Base-by-base conservation (phyloP, 2,113 vertebrate species). In the Rhinolophus sinicus region DNA sequence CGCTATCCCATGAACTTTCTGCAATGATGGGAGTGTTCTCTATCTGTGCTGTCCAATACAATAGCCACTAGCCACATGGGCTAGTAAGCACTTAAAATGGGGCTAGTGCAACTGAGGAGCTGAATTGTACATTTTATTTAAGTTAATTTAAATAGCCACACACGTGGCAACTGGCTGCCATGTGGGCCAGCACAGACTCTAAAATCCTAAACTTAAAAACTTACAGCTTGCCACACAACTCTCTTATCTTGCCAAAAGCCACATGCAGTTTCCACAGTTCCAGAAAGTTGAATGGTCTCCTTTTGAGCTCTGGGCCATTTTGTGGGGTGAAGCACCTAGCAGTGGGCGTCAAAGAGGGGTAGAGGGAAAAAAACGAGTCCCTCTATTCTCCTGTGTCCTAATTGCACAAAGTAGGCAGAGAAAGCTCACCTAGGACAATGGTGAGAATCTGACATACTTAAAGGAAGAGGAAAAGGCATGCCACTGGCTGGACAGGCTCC, bases 191-290 rank as follows among this genome's bases (percentile, higher is more conserved):
- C 3, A 30, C 65, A 92, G 70, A 72, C 7, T 80, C 26, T 73
- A 89, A 96, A 94, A 40, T 69, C 65, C 12, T 92, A 52, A 94
- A 94, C 40, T 75, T 62, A 80, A 60, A 95, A 90, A 75, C 18
- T 10, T 81, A 35, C 3, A 85, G 24, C 38, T 89, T 1, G 6
- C 67, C 35, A 64, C 4, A 7, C 16, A 72, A 76, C 33, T 90
- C 24, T 75, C 62, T 88, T 58, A 24, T 44, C 26, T 72, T 77
- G 50, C 19, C 64, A 90, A 83, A 81, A 87, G 18, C 62, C 38
- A 33, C 1, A 6, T 56, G 54, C 19, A 33, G 30, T 67, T 93
- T 95, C n/a, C 47, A 70, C 28, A 93, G 75, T 65, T 96, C 12
- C 33, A 44, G 72, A 47, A 80, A 85, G 9, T 33, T 3, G 4